Evolutionary conservation across 2,888 invertebrate genomes (phyloP), one percentile per base, ranked within the genome.

Genomic region (Eristalis pertinax): DNA sequence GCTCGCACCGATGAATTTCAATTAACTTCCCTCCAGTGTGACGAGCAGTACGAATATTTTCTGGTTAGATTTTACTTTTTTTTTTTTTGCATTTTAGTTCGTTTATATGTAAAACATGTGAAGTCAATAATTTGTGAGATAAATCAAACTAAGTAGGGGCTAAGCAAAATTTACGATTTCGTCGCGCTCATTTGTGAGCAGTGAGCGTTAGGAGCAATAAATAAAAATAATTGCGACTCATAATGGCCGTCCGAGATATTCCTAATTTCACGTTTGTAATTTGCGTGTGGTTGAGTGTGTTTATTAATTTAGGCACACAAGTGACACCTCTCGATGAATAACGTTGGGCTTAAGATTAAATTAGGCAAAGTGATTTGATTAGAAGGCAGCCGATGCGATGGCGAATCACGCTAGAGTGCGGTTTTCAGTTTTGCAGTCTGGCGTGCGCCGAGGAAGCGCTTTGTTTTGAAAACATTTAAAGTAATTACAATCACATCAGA

Each of bases 81-180:
- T 13, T 5, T 56, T 56, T 56, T 19, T 22, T 19, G 15, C 56
- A 32, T 32, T 32, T 32, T n/a, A n/a, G 60, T 50, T 50, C 50
- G 19, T 19, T 50, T 50, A 19, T 19, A 43, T 50, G 50, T 19
- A 50, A 50, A 50, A 50, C 50, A 50, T 50, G 50, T 50, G 50
- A 50, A 56, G 41, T 70, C 70, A 41, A 29, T 58, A 72, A 38
- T 29, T 67, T 62, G 24, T 5, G 67, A 26, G 56, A 73, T 81
- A 75, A 74, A 81, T 74, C 67, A 74, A 81, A 75, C 13, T 75
- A 70, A 69, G 58, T 76, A 76, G 58, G 24, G 68, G 74, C 58
- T 81, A 69, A 81, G 75, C 41, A 70, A 65, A 65, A 82, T 82
- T 82, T 82, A 82, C 58, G 69, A 65, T 82, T 82, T 82, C 81